Base-by-base conservation (phyloP, 2,888 invertebrate species). In the Bembecia ichneumoniformis region DNA sequence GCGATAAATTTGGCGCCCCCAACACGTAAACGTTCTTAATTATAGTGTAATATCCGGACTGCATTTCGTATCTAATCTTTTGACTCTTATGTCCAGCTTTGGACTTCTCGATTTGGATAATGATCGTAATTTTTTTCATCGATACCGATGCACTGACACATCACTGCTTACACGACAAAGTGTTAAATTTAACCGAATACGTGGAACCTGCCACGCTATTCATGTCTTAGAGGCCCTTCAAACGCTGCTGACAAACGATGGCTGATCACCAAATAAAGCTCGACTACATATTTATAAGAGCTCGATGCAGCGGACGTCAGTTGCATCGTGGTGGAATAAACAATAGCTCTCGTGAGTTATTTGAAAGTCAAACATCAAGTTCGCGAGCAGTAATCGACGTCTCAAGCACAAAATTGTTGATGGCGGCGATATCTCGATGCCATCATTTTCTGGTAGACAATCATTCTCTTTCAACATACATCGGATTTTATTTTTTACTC, bases 1-100 rank as follows among this genome's bases (percentile, higher is more conserved):
- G 82, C 84, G 86, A 83, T 84, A 84, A 82, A 84, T 86, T 86
- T 87, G 84, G 86, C 87, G 86, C 87, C 84, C 78, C 71, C 64
- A 77, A 81, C 82, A 82, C 81, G 83, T 84, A 80, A 82, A 84
- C 78, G 82, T 77, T 77, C 79, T 84, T 87, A 84, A 86, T 84
- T 84, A 83, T 80, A 78, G 77, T 79, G 80, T 83, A 82, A 84
- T 81, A 77, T 82, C 80, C 77, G 76, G 81, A 67, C 64, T 66
- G 70, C 66, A 65, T 75, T 76, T 71, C 62, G 62, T 82, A 84
- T 86, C 84, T 83, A 82, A 83, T 86, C 84, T 74, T 63, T 67
- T 66, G 64, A 73, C 72, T 79, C 79, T 74, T 75, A 78, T 68
- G 72, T 66, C 66, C 69, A 66, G 59, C 62, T 60, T 60, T 59